Evolutionary conservation across 2,888 invertebrate genomes (phyloP), one percentile per base, ranked within the genome.

Genomic region (Dryadula phaetusa): DNA sequence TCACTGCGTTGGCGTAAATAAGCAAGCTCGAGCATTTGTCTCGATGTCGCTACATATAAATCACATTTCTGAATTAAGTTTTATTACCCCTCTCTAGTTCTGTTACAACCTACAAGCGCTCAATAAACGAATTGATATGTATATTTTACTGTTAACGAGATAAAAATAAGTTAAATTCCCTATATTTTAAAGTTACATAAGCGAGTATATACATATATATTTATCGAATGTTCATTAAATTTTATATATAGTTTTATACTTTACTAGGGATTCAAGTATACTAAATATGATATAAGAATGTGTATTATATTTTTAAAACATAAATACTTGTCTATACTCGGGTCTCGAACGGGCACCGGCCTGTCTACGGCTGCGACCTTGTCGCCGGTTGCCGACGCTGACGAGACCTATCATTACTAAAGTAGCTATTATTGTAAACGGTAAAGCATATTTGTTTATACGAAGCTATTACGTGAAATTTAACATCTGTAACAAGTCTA

Each of bases 1-100:
- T 72, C 67, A 63, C 44, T 18, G 72, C 72, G 72, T 70, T 66
- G 73, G 73, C 67, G 72, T 73, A 66, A 73, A 72, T 64, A 63
- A 62, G 67, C 66, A 67, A 69, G 68, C 61, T 54, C 61, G 61
- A 60, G 71, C 67, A 67, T 73, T 73, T 69, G 72, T 73, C 69
- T 69, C 70, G 58, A 44, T 62, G 70, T 69, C 64, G 67, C 60
- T 64, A 58, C 53, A 65, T 65, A 73, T 70, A 70, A 71, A 71
- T 73, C 68, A 70, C 66, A 60, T 63, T 65, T 69, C 53, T 47
- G 70, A 64, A 70, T 70, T 67, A 67, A 67, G 42, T 67, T 70
- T 69, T 70, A 70, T 64, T 56, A 62, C 67, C 40, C 44, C 52
- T 53, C 44, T 37, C 49, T 63, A 60, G 44, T 49, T 58, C 44